phyloP scores from a whole-genome alignment of 1,140 invertebrate genomes.

The Cecropterus lyciades region DNA sequence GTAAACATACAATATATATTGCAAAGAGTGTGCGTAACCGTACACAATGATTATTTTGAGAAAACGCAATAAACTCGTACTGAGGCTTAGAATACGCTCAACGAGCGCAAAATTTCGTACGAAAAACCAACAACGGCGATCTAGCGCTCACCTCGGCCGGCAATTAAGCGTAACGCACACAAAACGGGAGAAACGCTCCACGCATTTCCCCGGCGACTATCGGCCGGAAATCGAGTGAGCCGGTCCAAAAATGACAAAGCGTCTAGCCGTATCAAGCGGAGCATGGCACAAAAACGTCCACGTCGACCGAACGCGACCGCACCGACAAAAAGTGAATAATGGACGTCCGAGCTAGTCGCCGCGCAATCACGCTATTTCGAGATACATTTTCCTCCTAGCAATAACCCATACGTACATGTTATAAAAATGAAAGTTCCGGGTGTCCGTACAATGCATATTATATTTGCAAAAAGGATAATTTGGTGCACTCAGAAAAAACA shows the following conservation, averaged over 20 bases:
- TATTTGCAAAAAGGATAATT: too few relatives aligned
- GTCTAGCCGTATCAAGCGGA: slow-evolving; percentile 57
- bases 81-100: too few relatives aligned
- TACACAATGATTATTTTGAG: too few relatives aligned
- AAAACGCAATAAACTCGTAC: too few relatives aligned
- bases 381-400: slow-evolving; percentile 1
- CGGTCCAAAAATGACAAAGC: slow-evolving; percentile 69
- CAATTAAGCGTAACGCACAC: slow-evolving; percentile 51
- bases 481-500: too few relatives aligned
- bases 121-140: slow-evolving; percentile 19
- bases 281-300: slow-evolving; percentile 61
- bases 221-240: slow-evolving; percentile 56
- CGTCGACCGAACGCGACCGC: slow-evolving; percentile 50
- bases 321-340: slow-evolving; percentile 3
- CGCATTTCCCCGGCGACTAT: slow-evolving; percentile 39
- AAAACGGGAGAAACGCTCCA: slow-evolving; percentile 46
- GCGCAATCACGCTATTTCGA: not conserved
- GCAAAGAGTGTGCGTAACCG: too few relatives aligned
- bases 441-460: too few relatives aligned
- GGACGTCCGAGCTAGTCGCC: not conserved
- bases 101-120: too few relatives aligned
- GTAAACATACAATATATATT: too few relatives aligned
- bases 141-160: slow-evolving; percentile 12
- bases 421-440: too few relatives aligned
- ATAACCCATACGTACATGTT: too few relatives aligned